Evolutionary conservation across 1,140 invertebrate genomes (phyloP).

Genomic region (Drosophila parvula): DNA sequence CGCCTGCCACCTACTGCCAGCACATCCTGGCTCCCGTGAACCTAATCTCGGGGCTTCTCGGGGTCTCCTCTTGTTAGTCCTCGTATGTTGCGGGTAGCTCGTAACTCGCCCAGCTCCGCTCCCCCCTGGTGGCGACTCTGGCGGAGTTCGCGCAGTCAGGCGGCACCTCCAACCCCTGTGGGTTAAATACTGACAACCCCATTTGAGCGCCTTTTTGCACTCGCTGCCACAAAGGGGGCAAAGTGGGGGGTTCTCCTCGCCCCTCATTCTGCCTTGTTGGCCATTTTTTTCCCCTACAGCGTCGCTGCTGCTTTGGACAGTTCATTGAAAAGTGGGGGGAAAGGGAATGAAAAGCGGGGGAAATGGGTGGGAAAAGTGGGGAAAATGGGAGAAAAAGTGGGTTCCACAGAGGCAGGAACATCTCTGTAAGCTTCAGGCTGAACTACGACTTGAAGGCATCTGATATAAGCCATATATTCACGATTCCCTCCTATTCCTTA

Average conservation of each 20-base stretch:
- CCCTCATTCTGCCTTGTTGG: constrained; percentile 29
- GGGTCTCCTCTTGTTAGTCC: constrained; percentile 72
- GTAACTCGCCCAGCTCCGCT: constrained; percentile 6
- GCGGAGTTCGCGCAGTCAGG: constrained; percentile 79
- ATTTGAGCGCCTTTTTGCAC: constrained; percentile 84
- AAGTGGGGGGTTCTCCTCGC: constrained; percentile 43
- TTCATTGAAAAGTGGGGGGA: constrained; percentile 63
- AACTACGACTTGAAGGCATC: not conserved
- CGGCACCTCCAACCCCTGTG: constrained; percentile 83
- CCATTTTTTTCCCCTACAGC: constrained; percentile 20
- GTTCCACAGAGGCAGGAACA: not conserved
- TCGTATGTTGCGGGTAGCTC: constrained; percentile 62
- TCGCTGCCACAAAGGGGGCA: constrained; percentile 56
- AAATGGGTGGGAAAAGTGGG: not conserved
- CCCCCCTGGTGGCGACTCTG: constrained; percentile 26
- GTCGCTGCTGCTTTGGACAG: constrained; percentile 49
- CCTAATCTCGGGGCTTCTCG: constrained; percentile 77
- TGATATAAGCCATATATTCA: not conserved
- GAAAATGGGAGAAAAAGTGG: too few relatives aligned
- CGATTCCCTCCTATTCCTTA: too few relatives aligned
- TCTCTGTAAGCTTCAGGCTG: constrained; percentile 1
- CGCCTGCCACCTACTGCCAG: not conserved
- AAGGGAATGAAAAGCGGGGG: constrained; percentile 23
- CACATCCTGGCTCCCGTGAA: constrained; percentile 68
- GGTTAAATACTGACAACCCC: constrained; percentile 84